phyloP scores from a whole-genome alignment of 2,113 vertebrate species.

The Eulemur macaco region DNA sequence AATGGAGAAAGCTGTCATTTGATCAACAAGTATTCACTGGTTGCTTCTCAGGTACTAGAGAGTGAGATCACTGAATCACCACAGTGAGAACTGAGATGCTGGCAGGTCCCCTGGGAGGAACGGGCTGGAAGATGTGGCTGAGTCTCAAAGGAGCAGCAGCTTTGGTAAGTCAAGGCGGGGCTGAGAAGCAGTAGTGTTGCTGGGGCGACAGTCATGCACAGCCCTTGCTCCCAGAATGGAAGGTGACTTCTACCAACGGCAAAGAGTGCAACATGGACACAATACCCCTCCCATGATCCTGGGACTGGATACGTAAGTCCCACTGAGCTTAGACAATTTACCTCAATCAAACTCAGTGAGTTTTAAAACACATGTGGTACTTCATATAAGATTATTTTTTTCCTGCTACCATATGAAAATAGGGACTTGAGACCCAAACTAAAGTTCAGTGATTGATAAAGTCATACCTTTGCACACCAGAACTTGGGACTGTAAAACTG shows the following conservation, averaged over 20 bases:
- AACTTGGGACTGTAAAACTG: not conserved
- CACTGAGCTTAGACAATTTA: not conserved
- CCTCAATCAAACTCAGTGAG: not conserved
- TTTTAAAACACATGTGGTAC: not conserved
- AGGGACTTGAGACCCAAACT: not conserved
- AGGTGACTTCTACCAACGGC: rapidly evolving
- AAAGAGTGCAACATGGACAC: rapidly evolving
- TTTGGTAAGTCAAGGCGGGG: rapidly evolving
- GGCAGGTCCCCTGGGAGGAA: not conserved
- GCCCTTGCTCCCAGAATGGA: not conserved
- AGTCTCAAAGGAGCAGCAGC: not conserved
- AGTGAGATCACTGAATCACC: not conserved
- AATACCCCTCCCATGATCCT: too few species aligned
- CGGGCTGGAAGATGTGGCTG: not conserved
- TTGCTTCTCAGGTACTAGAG: not conserved
- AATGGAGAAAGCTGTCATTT: not conserved
- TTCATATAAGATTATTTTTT: not conserved
- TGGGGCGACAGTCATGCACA: rapidly evolving
- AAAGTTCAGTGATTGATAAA: not conserved
- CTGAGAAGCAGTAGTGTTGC: not conserved
- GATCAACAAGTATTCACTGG: not conserved
- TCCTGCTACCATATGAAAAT: not conserved
- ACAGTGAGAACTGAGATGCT: not conserved
- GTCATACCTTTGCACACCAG: not conserved
- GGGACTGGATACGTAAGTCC: not conserved